A percentile compares a stretch with the other conserved stretches of the same genome.
Conservation (phyloP, 2,797 vertebrate genomes). For the Cossypha dichroa region DNA sequence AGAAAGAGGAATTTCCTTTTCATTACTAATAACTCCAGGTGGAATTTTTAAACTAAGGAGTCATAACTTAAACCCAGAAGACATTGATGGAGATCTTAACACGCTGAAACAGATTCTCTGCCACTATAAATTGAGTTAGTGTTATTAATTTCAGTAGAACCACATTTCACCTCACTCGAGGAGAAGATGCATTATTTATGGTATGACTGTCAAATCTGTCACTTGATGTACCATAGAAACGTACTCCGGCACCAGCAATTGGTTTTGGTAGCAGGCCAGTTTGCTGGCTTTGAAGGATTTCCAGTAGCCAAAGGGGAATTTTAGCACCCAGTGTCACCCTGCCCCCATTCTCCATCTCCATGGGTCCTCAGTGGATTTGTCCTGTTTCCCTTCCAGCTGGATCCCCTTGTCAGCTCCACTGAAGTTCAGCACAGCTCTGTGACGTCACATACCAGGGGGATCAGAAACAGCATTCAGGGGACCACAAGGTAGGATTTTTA, state of each 20-base stretch:
- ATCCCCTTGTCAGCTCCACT: background rate
- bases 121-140: background rate
- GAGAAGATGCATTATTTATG: background rate
- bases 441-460: fast-evolving
- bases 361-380: fast-evolving
- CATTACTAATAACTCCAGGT: background rate
- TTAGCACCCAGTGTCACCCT: background rate
- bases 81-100: background rate
- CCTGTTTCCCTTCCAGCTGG: background rate
- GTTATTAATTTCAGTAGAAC: background rate
- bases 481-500: fast-evolving
- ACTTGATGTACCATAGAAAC: slow-evolving; percentile 4
- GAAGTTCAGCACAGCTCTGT: fast-evolving
- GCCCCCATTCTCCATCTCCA: fast-evolving
- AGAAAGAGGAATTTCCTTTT: background rate
- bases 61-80: background rate
- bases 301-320: slow-evolving; percentile 41
- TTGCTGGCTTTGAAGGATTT: slow-evolving; percentile 50
- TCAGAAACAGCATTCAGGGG: background rate
- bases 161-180: background rate
- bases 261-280: background rate
- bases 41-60: background rate
- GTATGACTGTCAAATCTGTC: background rate
- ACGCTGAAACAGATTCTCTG: background rate
- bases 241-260: background rate